Evolutionary conservation across 1,140 invertebrate species (phyloP).

Genomic region (Drosophila asahinai): DNA sequence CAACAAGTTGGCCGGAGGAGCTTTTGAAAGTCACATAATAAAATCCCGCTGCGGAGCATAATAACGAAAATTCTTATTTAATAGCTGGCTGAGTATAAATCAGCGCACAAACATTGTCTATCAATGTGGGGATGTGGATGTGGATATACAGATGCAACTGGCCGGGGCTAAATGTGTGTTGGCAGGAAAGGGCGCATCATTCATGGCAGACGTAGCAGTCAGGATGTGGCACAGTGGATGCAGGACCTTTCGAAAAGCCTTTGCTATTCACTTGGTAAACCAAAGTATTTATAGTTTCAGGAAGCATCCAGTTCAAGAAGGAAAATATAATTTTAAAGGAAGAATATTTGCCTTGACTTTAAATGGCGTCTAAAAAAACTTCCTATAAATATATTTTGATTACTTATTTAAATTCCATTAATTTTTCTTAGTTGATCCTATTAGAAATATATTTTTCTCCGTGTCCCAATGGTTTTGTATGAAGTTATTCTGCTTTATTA

Average conservation of each 20-base stretch:
- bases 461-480: not conserved
- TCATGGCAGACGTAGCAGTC: constrained; percentile 41
- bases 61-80: constrained; percentile 76
- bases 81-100: constrained; percentile 66
- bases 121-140: constrained; percentile 9
- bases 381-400: not conserved
- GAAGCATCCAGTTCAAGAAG: not conserved
- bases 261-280: too few relatives aligned
- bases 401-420: too few relatives aligned
- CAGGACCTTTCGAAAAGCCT: not conserved
- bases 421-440: too few relatives aligned
- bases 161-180: constrained; percentile 45
- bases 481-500: constrained; percentile 6
- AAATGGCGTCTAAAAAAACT: too few relatives aligned
- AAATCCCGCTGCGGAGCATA: constrained; percentile 59
- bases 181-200: constrained; percentile 74
- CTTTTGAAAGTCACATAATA: constrained; percentile 70
- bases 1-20: constrained; percentile 16
- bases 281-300: not conserved
- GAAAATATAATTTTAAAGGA: not conserved
- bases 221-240: constrained; percentile 39
- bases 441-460: too few relatives aligned
- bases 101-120: constrained; percentile 65
- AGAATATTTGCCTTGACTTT: not conserved
- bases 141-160: constrained; percentile 28